Evolutionary conservation across 1,140 invertebrate genomes (phyloP).

Genomic region (Neuroterus valhalla): DNA sequence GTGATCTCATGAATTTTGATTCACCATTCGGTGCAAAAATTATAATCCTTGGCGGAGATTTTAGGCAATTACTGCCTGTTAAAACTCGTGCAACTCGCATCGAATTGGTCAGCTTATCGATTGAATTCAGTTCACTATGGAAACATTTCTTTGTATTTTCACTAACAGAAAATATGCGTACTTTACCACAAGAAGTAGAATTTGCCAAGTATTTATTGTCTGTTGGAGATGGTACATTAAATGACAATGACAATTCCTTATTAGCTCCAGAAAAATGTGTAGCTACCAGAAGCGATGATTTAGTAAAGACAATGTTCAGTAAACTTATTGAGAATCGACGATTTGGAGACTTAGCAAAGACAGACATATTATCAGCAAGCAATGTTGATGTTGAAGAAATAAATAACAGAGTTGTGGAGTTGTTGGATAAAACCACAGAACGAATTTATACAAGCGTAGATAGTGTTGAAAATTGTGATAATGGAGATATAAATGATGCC

Average conservation of each 20-base stretch:
- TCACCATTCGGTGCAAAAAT: slow-evolving; percentile 54
- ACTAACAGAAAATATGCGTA: slow-evolving; percentile 36
- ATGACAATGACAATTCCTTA: slow-evolving; percentile 22
- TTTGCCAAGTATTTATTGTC: slow-evolving; percentile 40
- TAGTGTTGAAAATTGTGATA: slow-evolving; percentile 35
- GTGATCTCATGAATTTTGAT: slow-evolving; percentile 42
- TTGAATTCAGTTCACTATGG: slow-evolving; percentile 42
- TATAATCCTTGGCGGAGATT: no score
- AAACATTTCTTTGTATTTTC: slow-evolving; percentile 34
- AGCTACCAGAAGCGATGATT: background rate
- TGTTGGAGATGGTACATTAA: slow-evolving; percentile 29
- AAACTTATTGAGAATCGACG: slow-evolving; percentile 3
- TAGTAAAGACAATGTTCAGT: slow-evolving; percentile 30
- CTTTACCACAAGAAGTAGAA: slow-evolving; percentile 32
- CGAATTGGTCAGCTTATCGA: slow-evolving; percentile 49
- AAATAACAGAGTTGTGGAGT: slow-evolving; percentile 35
- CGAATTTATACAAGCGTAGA: slow-evolving; percentile 34
- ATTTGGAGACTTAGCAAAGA: slow-evolving; percentile 24
- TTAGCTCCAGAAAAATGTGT: background rate
- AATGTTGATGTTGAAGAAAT: slow-evolving; percentile 37
- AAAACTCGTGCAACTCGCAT: slow-evolving; percentile 40
- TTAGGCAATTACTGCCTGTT: slow-evolving; percentile 51
- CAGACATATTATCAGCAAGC: slow-evolving; percentile 31
- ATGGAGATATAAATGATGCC: slow-evolving; percentile 17
- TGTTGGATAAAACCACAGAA: slow-evolving; percentile 39